Evolutionary conservation across 2,113 vertebrate genomes (phyloP).

Genomic region (Aplodontia rufa): DNA sequence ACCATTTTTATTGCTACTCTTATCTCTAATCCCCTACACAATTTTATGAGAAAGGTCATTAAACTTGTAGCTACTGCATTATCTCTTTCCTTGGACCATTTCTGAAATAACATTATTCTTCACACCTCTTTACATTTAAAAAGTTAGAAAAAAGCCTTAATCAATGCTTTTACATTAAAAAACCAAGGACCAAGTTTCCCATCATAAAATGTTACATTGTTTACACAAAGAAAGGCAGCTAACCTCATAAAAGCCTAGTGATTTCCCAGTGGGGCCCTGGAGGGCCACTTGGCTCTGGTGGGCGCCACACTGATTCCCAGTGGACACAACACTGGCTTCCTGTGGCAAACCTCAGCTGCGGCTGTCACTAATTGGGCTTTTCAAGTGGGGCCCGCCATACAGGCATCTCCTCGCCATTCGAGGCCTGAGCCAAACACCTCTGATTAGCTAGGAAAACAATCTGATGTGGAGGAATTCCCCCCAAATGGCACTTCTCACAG

Average conservation of each 20-base stretch:
- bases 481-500: background rate
- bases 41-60: constrained; percentile 74
- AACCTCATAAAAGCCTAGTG: constrained; percentile 85
- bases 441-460: background rate
- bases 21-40: constrained; percentile 67
- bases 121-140: constrained; percentile 64
- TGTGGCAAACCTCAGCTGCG: constrained; percentile 19
- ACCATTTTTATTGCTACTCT: constrained; percentile 56
- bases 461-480: background rate
- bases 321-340: constrained; percentile 67
- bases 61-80: constrained; percentile 72
- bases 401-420: background rate
- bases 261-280: constrained; percentile 85
- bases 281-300: constrained; percentile 83
- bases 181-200: constrained; percentile 85
- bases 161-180: constrained; percentile 83
- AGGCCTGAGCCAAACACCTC: background rate
- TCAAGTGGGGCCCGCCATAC: constrained; percentile 30
- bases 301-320: constrained; percentile 74
- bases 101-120: constrained; percentile 69
- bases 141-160: constrained; percentile 71
- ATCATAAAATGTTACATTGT: constrained; percentile 88
- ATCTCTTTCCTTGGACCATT: constrained; percentile 66
- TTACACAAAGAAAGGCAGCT: constrained; percentile 86
- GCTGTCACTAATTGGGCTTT: constrained; percentile 67